These are phyloP conservation scores for Dermatophagoides farinae DNA, from an alignment of 1,140 invertebrate species.

Conservation along the genomic window DNA sequence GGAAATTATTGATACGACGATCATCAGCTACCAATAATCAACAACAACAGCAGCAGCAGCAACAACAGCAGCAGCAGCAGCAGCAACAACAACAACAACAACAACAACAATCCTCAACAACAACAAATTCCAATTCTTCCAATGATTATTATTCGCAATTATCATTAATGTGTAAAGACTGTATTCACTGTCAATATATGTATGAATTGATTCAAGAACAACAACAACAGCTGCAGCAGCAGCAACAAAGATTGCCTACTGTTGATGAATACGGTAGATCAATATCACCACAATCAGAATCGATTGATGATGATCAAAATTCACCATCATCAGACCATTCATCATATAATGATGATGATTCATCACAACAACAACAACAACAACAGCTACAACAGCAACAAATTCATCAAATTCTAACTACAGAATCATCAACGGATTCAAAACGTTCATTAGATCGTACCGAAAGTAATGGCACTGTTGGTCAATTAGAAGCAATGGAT, in stretches of 20 bases:
- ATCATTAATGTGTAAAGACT: conserved; percentile 31
- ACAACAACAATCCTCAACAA: too few relatives aligned
- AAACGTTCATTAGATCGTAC: neutral
- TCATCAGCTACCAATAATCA: conserved; percentile 1
- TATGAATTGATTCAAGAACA: conserved; percentile 16
- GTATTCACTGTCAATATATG: conserved; percentile 20
- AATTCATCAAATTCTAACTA: neutral
- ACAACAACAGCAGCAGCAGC: too few relatives aligned
- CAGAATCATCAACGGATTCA: neutral
- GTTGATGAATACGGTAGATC: too few relatives aligned
- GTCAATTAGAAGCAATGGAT: neutral
- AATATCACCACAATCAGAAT: conserved; percentile 11
- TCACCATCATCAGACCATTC: conserved; percentile 4
- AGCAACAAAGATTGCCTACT: too few relatives aligned
- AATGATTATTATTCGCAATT: neutral
- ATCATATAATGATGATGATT: conserved; percentile 14
- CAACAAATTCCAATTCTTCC: neutral
- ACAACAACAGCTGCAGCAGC: neutral
- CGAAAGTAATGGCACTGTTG: too few relatives aligned
- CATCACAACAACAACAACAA: conserved; percentile 13
- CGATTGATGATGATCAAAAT: neutral
- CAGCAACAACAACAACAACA: too few relatives aligned
- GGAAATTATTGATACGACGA: conserved; percentile 13
- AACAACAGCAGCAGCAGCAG: too few relatives aligned
- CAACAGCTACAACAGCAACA: neutral